A percentile compares a stretch with the other conserved stretches of the same genome.
phyloP scores from a whole-genome alignment of 2,797 vertebrate genomes.

The Pogoniulus pusillus region DNA sequence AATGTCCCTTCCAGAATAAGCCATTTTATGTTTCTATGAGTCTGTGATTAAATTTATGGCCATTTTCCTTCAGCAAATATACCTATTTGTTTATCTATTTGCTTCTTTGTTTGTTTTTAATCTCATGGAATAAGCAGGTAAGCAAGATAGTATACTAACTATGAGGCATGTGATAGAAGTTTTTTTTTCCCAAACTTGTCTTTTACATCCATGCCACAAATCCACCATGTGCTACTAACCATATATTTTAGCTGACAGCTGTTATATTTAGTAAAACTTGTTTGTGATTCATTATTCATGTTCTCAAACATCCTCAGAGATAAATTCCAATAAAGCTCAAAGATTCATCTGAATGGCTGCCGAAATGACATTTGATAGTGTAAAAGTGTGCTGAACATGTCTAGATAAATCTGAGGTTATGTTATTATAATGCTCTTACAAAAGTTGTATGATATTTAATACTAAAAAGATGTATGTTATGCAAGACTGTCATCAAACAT shows the following conservation, averaged over 20 bases:
- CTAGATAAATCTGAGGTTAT: neutral
- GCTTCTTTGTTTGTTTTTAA: too few relatives aligned
- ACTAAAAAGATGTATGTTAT: neutral
- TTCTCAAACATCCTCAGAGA: conserved; percentile 6
- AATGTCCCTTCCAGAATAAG: too few relatives aligned
- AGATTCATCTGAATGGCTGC: neutral
- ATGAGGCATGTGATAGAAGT: neutral
- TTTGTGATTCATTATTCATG: conserved; percentile 18
- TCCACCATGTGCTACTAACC: neutral
- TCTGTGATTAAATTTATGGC: neutral
- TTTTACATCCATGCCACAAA: neutral
- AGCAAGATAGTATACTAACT: neutral
- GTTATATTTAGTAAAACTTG: conserved; percentile 30
- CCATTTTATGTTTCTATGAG: too few relatives aligned
- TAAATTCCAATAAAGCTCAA: conserved; percentile 37
- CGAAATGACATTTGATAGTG: neutral
- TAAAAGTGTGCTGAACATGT: neutral
- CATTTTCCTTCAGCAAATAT: neutral
- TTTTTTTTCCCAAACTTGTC: neutral
- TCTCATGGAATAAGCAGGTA: neutral
- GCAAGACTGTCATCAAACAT: neutral
- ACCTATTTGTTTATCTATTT: too few relatives aligned
- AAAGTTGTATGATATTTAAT: neutral
- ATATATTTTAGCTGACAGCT: neutral
- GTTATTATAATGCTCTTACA: neutral